Base-by-base conservation (phyloP, 1,140 invertebrate genomes). In the Drosophila sproati region DNA sequence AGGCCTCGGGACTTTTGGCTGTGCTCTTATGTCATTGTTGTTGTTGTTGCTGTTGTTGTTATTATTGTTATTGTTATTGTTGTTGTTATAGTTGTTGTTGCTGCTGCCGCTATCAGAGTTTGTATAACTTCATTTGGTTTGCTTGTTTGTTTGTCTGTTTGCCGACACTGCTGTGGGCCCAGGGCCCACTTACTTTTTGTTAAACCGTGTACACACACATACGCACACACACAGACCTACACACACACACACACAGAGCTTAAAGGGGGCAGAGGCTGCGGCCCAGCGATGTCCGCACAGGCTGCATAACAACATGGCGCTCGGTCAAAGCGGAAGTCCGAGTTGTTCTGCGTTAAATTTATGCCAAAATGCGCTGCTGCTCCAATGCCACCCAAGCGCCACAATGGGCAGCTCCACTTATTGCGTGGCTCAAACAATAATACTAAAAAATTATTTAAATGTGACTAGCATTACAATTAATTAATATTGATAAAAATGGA, bases 41-140 rank as follows among this genome's bases (percentile, higher is more conserved):
- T 62, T 55, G 56, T 47, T 41, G 35, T 48, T 57, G 45, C 48
- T 77, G 57, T 31, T 67, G 56, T 62, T 55, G 56, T 47, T 41
- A 29, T 48, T 57, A 37, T 43, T 59, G 57, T 5, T 61, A 55
- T 41, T 77, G 57, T 31, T 67, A 50, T 62, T 55, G 56, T 47
- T 41, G 35, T 48, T 57, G 45, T 43, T 20, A 20, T 20, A 20
- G 20, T 20, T 20, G 20, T 20, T 35, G 32, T 37, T 51, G 52
- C n/a, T 52, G 57, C n/a, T 50, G 71, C 12, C 51, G 76, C 77
- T 87, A 87, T 87, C 83, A 78, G 83, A 80, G 68, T 80, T 83
- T 76, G 73, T 80, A 83, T 83, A 88, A 88, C 83, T 88, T 87
- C 83, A 87, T 87, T 87, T 88, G 80, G 73, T 66, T 66, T 66